Conservation (phyloP, 2,113 vertebrate genomes). For the Plestiodon gilberti region DNA sequence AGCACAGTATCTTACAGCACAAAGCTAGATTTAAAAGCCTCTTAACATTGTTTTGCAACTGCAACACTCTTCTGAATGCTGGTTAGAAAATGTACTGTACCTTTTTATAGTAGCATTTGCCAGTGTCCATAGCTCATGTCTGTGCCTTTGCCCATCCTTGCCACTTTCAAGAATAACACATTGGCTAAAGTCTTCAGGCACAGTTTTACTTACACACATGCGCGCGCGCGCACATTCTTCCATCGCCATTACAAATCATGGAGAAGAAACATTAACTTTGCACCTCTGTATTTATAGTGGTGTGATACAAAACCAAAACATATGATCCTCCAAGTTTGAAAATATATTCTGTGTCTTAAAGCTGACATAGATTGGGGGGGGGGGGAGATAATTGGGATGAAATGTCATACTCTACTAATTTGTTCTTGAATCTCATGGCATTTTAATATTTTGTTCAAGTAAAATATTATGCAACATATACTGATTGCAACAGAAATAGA, state of each 20-base stretch:
- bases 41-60: slow-evolving; percentile 58
- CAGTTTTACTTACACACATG: slow-evolving; percentile 52
- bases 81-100: slow-evolving; percentile 60
- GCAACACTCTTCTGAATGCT: slow-evolving; percentile 64
- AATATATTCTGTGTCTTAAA: background rate
- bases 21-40: slow-evolving; percentile 64
- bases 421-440: slow-evolving; percentile 42
- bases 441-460: slow-evolving; percentile 62
- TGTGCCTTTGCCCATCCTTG: slow-evolving; percentile 71
- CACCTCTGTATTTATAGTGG: slow-evolving; percentile 54
- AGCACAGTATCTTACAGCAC: slow-evolving; percentile 75
- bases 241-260: slow-evolving; percentile 32
- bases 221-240: slow-evolving; percentile 46
- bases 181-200: slow-evolving; percentile 55
- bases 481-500: slow-evolving; percentile 41
- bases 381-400: background rate
- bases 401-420: slow-evolving; percentile 44
- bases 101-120: slow-evolving; percentile 60
- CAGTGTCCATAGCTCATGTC: slow-evolving; percentile 66
- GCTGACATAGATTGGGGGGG: slow-evolving; percentile 45
- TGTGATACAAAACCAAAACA: slow-evolving; percentile 54
- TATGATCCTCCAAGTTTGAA: slow-evolving; percentile 36
- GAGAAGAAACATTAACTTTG: slow-evolving; percentile 44
- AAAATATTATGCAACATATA: slow-evolving; percentile 26
- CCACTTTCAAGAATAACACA: slow-evolving; percentile 50